A percentile compares a stretch with the other conserved stretches of the same genome.
phyloP scores from a whole-genome alignment of 2,113 vertebrate species.

The Toxotes jaculatrix region DNA sequence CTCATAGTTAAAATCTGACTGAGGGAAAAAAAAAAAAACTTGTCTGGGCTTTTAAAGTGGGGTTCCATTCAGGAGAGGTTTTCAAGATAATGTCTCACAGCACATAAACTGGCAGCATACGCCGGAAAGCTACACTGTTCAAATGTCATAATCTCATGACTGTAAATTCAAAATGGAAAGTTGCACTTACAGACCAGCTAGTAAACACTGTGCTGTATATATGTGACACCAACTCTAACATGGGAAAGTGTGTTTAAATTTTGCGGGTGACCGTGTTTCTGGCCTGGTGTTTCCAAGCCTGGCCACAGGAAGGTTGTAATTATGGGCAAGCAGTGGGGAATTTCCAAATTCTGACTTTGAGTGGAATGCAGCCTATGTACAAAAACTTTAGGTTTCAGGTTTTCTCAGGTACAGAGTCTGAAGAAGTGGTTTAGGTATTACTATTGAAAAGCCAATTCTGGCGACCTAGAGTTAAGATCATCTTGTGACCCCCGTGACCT shows the following conservation, averaged over 20 bases:
- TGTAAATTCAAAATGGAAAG: slow-evolving; percentile 27
- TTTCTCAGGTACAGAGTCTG: background rate
- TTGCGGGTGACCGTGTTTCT: slow-evolving; percentile 42
- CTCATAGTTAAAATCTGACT: background rate
- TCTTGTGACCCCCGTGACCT: background rate
- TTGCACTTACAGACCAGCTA: slow-evolving; percentile 3
- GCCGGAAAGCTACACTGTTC: background rate
- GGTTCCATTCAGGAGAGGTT: slow-evolving; percentile 12
- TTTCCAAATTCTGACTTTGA: slow-evolving; percentile 55
- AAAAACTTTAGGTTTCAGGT: slow-evolving; percentile 2
- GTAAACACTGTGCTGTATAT: slow-evolving; percentile 1
- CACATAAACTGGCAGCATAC: background rate
- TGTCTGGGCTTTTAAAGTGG: background rate
- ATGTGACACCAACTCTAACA: slow-evolving; percentile 18
- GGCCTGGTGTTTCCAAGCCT: slow-evolving; percentile 40
- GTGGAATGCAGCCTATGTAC: slow-evolving; percentile 13
- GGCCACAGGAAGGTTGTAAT: slow-evolving; percentile 63
- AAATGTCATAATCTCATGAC: background rate
- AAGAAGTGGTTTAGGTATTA: background rate
- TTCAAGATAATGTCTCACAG: background rate
- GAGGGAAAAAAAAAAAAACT: too few relatives aligned
- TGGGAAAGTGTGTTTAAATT: slow-evolving; percentile 52
- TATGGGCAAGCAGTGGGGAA: slow-evolving; percentile 65
- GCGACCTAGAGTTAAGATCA: background rate
- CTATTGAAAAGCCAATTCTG: background rate